These are phyloP conservation scores for Brachionus rotundiformis DNA, from an alignment of 1,140 invertebrate genomes.

Conservation along the genomic window DNA sequence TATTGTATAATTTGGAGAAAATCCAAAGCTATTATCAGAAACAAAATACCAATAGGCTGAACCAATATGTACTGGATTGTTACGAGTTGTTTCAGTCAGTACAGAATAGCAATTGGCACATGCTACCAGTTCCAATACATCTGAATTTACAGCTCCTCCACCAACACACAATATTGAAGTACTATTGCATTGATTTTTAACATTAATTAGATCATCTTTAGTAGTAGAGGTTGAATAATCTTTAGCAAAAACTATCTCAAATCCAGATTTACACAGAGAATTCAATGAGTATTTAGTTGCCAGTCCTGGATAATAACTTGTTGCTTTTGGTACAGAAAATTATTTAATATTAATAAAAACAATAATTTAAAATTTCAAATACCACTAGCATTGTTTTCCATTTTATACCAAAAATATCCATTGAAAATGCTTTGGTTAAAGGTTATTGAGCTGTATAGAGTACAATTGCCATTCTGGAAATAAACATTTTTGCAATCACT, in stretches of 20 bases:
- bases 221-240: neutral
- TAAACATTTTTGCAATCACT: too few species aligned
- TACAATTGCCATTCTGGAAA: too few species aligned
- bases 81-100: neutral
- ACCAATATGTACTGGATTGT: neutral
- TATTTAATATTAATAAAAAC: too few species aligned
- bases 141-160: neutral
- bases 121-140: neutral
- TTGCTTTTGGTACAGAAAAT: too few species aligned
- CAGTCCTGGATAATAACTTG: too few species aligned
- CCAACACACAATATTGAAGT: neutral
- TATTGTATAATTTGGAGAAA: neutral
- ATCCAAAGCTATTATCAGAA: neutral
- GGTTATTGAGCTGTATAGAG: too few species aligned
- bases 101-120: neutral
- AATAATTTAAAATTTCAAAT: too few species aligned
- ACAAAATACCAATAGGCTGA: slow-evolving; percentile 18
- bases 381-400: neutral
- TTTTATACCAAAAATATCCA: neutral
- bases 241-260: neutral
- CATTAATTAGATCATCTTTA: neutral
- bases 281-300: neutral
- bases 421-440: too few species aligned
- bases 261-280: neutral
- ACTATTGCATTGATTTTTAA: neutral